Conservation (phyloP, 2,797 vertebrate species). For the Chloroceryle amazona region DNA sequence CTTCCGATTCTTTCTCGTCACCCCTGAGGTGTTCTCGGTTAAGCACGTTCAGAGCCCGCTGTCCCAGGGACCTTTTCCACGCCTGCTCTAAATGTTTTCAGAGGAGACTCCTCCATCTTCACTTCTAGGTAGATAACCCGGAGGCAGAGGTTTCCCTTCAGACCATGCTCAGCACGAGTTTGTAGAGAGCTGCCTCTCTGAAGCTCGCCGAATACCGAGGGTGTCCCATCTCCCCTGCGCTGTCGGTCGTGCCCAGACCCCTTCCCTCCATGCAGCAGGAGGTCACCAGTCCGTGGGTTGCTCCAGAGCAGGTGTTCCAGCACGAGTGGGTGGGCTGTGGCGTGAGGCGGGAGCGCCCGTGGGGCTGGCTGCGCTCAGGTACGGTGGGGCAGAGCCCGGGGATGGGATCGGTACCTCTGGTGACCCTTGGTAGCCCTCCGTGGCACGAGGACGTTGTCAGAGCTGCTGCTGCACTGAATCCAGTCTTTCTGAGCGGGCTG, state of each 20-base stretch:
- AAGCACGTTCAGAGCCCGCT: accelerated
- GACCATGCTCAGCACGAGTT: accelerated
- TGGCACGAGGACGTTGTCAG: accelerated
- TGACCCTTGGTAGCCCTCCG: accelerated
- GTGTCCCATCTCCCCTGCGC: not conserved
- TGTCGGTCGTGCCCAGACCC: accelerated
- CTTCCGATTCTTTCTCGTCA: not conserved
- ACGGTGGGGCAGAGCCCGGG: accelerated
- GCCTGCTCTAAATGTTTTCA: not conserved
- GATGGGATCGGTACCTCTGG: not conserved
- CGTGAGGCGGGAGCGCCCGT: not conserved
- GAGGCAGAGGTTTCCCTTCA: not conserved
- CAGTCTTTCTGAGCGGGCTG: not conserved
- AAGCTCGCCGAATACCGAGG: not conserved
- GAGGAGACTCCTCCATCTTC: not conserved
- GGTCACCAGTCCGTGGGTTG: accelerated
- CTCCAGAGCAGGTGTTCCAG: not conserved
- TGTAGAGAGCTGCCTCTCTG: not conserved
- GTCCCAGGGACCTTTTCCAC: accelerated
- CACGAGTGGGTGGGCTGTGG: not conserved
- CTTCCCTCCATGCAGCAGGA: accelerated
- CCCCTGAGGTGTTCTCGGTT: not conserved
- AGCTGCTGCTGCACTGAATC: not conserved
- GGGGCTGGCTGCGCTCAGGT: accelerated
- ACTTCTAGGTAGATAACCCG: not conserved